Evolutionary conservation across 1,140 invertebrate genomes (phyloP).

Genomic region (Bombus difficillimus): DNA sequence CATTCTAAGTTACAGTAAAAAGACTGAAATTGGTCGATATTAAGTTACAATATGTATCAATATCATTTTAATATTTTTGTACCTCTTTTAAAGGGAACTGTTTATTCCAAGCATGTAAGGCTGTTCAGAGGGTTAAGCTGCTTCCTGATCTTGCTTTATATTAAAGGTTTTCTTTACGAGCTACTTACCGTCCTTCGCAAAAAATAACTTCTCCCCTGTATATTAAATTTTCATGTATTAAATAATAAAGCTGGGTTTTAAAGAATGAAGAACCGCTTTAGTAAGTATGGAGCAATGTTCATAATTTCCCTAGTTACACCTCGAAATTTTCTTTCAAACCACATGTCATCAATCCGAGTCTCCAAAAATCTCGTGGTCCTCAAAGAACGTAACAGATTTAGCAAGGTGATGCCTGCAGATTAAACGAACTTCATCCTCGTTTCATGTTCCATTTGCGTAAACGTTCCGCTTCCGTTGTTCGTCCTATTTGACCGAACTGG

Average conservation of each 20-base stretch:
- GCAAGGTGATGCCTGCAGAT: neutral
- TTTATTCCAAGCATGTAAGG: neutral
- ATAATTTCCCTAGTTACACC: neutral
- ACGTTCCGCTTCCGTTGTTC: conserved; percentile 6
- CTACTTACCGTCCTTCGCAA: neutral
- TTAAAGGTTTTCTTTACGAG: conserved; percentile 1
- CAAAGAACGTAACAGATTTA: neutral
- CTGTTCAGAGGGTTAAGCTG: neutral
- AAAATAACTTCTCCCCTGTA: neutral
- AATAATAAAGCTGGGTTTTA: neutral
- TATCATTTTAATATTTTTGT: neutral
- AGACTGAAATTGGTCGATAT: too few relatives aligned
- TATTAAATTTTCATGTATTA: neutral
- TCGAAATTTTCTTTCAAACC: neutral
- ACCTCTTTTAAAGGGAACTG: neutral
- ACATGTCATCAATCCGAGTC: too few relatives aligned
- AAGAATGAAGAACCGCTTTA: neutral
- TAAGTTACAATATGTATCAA: neutral
- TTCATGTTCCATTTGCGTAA: conserved; percentile 20
- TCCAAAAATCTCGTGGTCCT: neutral
- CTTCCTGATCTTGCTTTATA: neutral
- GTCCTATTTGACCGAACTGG: neutral
- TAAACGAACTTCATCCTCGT: conserved; percentile 29
- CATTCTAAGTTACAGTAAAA: too few relatives aligned
- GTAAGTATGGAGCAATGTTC: neutral